These are phyloP conservation scores for Clarias macrocephalus DNA, from an alignment of 2,113 vertebrate species.

Conservation along the genomic window DNA sequence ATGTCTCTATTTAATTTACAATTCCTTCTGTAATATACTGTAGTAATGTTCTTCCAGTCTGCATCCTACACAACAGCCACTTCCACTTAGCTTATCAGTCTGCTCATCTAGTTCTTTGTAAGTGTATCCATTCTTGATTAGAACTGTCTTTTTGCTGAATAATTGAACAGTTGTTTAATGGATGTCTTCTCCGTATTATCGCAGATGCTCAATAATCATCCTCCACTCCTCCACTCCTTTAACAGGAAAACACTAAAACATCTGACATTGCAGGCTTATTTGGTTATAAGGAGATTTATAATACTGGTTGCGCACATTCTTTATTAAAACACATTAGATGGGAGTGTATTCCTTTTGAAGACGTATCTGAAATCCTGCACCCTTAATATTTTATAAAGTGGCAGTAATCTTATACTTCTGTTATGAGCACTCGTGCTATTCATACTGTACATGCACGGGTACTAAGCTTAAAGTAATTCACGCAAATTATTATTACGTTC, in stretches of 20 bases:
- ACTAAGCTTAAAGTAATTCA: background rate
- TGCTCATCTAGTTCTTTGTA: background rate
- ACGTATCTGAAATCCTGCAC: background rate
- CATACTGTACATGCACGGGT: background rate
- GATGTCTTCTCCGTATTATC: background rate
- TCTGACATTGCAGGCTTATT: background rate
- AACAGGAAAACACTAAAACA: background rate
- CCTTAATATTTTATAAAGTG: background rate
- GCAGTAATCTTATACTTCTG: background rate
- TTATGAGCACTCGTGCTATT: background rate
- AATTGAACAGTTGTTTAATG: slow-evolving; percentile 3
- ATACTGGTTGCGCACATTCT: background rate
- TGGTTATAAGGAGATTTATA: background rate
- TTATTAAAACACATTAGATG: background rate
- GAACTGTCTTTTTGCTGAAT: background rate
- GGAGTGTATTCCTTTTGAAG: background rate
- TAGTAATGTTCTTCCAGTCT: background rate
- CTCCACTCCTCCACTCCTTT: background rate
- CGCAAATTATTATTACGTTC: background rate
- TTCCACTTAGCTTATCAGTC: background rate
- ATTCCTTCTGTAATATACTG: background rate
- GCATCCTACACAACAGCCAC: background rate
- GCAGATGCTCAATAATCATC: background rate
- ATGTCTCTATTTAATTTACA: background rate
- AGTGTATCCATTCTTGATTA: background rate